Conservation (phyloP, 2,113 vertebrate genomes). For the Hypocryptadius cinnamomeus region DNA sequence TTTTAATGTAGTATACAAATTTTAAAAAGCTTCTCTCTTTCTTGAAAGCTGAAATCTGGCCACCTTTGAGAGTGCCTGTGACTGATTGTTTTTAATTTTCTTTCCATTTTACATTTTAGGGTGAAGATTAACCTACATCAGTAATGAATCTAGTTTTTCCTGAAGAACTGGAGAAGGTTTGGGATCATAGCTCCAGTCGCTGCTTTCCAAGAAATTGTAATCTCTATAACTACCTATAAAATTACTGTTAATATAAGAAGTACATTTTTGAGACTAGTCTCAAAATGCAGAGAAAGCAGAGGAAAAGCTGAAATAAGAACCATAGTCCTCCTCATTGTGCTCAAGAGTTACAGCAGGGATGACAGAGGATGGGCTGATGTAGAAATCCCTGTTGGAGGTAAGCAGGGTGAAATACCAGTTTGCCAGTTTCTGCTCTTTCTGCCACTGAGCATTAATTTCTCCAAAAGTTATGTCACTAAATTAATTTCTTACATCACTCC, state of each 20-base stretch:
- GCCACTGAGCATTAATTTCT: background rate
- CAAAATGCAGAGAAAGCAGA: background rate
- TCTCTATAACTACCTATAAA: background rate
- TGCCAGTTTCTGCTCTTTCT: background rate
- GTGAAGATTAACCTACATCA: slow-evolving; percentile 29
- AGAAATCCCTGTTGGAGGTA: background rate
- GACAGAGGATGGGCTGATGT: background rate
- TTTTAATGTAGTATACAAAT: background rate
- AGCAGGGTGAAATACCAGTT: background rate
- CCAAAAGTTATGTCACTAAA: background rate
- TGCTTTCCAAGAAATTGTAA: background rate
- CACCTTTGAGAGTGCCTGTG: background rate
- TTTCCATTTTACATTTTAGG: background rate
- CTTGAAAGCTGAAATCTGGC: background rate
- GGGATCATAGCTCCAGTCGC: background rate
- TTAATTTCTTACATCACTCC: background rate
- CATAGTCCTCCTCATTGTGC: background rate
- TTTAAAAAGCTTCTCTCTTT: background rate
- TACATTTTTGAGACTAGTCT: background rate
- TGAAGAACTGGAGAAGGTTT: background rate
- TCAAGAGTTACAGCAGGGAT: background rate
- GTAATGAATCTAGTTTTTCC: background rate
- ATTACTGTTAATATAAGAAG: background rate
- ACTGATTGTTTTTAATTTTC: background rate
- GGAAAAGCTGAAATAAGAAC: background rate